These are phyloP conservation scores for Melanostigma gelatinosum DNA, from an alignment of 2,113 vertebrate species.

Conservation along the genomic window DNA sequence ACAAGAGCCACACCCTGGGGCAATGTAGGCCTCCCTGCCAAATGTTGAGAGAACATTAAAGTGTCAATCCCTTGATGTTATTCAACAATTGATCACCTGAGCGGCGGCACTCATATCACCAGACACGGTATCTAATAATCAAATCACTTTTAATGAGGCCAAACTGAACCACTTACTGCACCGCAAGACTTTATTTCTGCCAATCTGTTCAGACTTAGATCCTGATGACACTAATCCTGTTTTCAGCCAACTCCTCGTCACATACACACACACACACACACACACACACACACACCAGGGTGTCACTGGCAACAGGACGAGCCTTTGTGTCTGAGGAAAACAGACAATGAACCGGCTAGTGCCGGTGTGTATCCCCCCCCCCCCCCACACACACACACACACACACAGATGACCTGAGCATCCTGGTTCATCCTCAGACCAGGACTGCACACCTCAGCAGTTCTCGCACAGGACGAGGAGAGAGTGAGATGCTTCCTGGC, in stretches of 20 bases:
- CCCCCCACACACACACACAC: background rate
- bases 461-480: slow-evolving; percentile 31
- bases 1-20: background rate
- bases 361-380: background rate
- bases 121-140: background rate
- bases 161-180: slow-evolving; percentile 61
- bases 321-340: slow-evolving; percentile 78
- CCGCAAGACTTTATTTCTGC: slow-evolving; percentile 58
- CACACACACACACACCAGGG: slow-evolving; percentile 54
- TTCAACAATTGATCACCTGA: background rate
- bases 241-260: slow-evolving; percentile 64
- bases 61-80: background rate
- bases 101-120: background rate
- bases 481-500: slow-evolving; percentile 45
- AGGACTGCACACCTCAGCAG: slow-evolving; percentile 30
- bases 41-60: background rate
- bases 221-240: slow-evolving; percentile 81
- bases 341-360: slow-evolving; percentile 58
- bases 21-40: background rate
- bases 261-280: slow-evolving; percentile 51
- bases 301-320: slow-evolving; percentile 49
- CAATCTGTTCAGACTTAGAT: slow-evolving; percentile 81
- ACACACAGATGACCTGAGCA: slow-evolving; percentile 20
- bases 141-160: slow-evolving; percentile 24
- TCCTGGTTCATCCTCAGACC: slow-evolving; percentile 20